These are phyloP conservation scores for Drosophila pegasa DNA, from an alignment of 2,888 invertebrate species.

Conservation along the genomic window DNA sequence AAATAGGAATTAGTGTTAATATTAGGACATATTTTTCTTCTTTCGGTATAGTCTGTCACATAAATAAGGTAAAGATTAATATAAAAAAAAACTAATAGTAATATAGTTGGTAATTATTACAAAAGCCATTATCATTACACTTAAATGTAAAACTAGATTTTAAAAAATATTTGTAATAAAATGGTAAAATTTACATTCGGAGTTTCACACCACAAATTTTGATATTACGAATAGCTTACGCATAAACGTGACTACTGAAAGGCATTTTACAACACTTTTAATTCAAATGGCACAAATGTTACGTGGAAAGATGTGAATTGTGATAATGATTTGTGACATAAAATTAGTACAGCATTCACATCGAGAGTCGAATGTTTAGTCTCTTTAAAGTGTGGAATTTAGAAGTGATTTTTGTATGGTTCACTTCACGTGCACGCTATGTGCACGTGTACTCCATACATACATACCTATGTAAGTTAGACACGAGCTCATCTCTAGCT, in stretches of 20 bases:
- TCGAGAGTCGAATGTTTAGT: background rate
- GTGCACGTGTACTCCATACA: background rate
- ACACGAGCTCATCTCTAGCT: constrained; percentile 8
- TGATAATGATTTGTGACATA: background rate
- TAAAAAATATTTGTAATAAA: background rate
- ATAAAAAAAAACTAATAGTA: background rate
- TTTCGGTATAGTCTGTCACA: background rate
- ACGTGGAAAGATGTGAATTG: background rate
- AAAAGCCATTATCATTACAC: background rate
- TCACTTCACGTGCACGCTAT: background rate
- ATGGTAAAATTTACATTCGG: background rate
- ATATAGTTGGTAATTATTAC: background rate
- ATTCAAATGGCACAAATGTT: too few relatives aligned
- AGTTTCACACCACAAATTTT: background rate
- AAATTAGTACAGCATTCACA: background rate
- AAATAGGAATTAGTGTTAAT: background rate
- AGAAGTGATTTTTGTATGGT: constrained; percentile 2
- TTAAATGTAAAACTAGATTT: background rate
- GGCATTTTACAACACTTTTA: background rate
- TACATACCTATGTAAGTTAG: too few relatives aligned
- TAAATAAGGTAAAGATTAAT: background rate
- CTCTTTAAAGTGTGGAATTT: too few relatives aligned
- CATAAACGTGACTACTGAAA: background rate
- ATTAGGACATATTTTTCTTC: background rate
- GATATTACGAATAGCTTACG: background rate